phyloP scores from a whole-genome alignment of 2,113 vertebrate genomes.

The Siniperca knerii region DNA sequence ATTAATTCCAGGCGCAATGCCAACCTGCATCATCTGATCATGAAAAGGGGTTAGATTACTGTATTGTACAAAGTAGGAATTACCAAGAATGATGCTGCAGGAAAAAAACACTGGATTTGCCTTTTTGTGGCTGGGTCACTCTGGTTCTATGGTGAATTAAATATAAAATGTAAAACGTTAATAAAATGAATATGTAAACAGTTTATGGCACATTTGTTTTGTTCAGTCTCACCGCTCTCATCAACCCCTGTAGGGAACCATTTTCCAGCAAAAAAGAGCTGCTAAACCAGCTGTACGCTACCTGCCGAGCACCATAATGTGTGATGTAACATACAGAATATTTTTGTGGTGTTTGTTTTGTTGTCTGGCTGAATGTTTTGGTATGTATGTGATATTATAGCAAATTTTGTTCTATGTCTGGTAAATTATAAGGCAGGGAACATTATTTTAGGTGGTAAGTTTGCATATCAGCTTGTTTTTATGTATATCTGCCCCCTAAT shows the following conservation, averaged over 20 bases:
- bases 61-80: not conserved
- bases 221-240: too few species aligned
- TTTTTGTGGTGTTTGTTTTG: not conserved
- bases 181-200: not conserved
- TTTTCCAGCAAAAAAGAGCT: not conserved
- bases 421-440: not conserved
- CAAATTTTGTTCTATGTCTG: not conserved
- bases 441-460: not conserved
- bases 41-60: not conserved
- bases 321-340: too few species aligned
- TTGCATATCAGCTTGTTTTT: not conserved
- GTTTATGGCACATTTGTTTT: not conserved
- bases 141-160: not conserved
- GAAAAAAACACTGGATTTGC: not conserved
- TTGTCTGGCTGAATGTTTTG: not conserved
- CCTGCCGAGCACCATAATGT: not conserved
- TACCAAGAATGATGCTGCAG: not conserved
- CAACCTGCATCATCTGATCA: constrained; percentile 26
- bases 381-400: not conserved
- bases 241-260: not conserved
- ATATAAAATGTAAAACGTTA: too few species aligned
- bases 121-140: not conserved
- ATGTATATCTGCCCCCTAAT: not conserved
- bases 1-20: constrained; percentile 36
- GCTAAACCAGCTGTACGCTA: too few species aligned